Evolutionary conservation across 2,888 invertebrate genomes (phyloP), one percentile per base, ranked within the genome.

Genomic region (Pyrrhosoma nymphula): DNA sequence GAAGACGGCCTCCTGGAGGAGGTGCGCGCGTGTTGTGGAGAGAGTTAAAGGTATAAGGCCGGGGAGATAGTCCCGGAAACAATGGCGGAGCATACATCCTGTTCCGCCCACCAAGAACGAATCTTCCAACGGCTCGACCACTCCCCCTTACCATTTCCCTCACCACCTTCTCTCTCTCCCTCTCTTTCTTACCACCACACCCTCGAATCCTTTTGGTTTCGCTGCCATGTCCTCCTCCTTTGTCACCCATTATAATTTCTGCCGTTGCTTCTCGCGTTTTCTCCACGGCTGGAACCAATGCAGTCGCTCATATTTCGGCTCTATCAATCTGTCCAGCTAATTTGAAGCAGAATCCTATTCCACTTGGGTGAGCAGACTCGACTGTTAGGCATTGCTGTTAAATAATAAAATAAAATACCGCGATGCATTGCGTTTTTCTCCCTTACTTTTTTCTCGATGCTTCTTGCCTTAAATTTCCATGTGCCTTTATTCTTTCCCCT

Each of bases 21-120:
- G 82, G 56, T 2, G 55, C 0, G n/a, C 16, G 69, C 55, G 26
- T 35, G 63, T 23, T n/a, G 63, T 1, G n/a, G 39, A 69, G 55
- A 23, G 39, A 60, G 47, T 8, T 35, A 8, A 35, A n/a, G 8
- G 12, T n/a, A 2, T 69, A 82, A 26, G 93, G n/a, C 47, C 93
- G 47, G 63, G 69, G 39, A 6, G 69, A 69, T 63, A 47, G 69
- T 69, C 93, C 93, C 93, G 69, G 93, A 93, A 93, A 93, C 93
- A 93, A 93, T 93, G 93, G 93, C 26, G 47, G 75, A n/a, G 93
- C 93, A 93, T 93, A 93, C 69, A 93, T 93, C 93, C 47, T 75
- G 75, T 75, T 35, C 47, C 93, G 93, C 93, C 93, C 93, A 93
- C 93, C 75, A 30, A 8, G 63, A 39, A 75, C 93, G 63, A 93